Evolutionary conservation across 2,113 vertebrate genomes (phyloP).

Genomic region (Chlorodrepanis virens): DNA sequence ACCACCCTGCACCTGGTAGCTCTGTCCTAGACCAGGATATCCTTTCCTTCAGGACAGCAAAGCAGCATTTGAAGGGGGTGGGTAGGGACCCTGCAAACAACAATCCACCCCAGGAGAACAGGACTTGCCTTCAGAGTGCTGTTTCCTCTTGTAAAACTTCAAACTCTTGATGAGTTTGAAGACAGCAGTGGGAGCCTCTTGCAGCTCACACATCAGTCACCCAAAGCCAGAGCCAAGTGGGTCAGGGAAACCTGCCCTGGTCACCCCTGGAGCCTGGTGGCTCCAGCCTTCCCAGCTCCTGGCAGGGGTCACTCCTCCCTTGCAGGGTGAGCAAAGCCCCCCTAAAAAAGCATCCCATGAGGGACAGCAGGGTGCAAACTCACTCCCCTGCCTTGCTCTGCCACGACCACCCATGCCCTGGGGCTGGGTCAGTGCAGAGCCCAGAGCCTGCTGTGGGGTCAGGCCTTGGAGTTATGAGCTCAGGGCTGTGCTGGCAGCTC

Average conservation of each 20-base stretch:
- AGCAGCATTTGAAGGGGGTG: neutral
- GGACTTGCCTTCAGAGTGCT: neutral
- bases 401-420: rapidly evolving
- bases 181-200: neutral
- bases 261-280: rapidly evolving
- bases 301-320: neutral
- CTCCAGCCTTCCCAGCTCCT: neutral
- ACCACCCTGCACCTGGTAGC: neutral
- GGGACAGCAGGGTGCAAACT: neutral
- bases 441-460: neutral
- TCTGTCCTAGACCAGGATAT: neutral
- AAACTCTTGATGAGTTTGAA: neutral
- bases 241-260: neutral
- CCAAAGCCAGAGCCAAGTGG: neutral
- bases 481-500: neutral
- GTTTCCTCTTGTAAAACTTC: neutral
- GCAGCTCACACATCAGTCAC: rapidly evolving
- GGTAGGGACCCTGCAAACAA: neutral
- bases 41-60: neutral
- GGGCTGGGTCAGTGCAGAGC: neutral
- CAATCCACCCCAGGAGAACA: neutral
- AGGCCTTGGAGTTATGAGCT: neutral
- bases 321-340: neutral
- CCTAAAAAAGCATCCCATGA: neutral
- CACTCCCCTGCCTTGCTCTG: neutral